Percentiles rank a stretch among this genome's conserved stretches.
Conservation (phyloP, 2,113 vertebrate genomes). For the Petroica traversi region DNA sequence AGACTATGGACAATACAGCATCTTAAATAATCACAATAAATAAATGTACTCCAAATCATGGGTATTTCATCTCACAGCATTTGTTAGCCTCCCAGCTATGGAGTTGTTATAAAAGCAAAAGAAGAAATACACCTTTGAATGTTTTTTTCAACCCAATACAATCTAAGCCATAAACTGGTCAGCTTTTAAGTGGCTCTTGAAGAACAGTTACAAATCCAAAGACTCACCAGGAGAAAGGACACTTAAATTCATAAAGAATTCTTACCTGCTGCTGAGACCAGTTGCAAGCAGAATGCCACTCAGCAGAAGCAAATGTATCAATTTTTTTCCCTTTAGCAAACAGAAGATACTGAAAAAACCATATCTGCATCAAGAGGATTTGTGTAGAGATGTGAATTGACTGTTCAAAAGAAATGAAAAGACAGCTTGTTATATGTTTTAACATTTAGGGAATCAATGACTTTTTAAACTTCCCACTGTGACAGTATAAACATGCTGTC, state of each 20-base stretch:
- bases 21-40: not conserved
- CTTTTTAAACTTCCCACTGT: conserved; percentile 25
- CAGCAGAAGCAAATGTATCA: not conserved
- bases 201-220: not conserved
- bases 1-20: not conserved
- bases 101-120: not conserved
- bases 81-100: not conserved
- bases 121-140: not conserved
- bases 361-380: not conserved
- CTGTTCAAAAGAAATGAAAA: not conserved
- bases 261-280: not conserved
- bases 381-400: not conserved
- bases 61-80: not conserved
- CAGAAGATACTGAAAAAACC: not conserved
- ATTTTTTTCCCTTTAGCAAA: not conserved
- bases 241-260: not conserved
- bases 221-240: not conserved
- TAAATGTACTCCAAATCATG: not conserved
- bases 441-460: not conserved
- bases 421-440: not conserved
- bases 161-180: not conserved
- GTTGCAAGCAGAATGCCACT: not conserved
- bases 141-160: not conserved
- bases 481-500: not conserved
- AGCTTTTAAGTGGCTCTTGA: not conserved